A percentile compares a stretch with the other conserved stretches of the same genome.
phyloP scores from a whole-genome alignment of 2,888 invertebrate genomes.

The Cactoblastis cactorum region DNA sequence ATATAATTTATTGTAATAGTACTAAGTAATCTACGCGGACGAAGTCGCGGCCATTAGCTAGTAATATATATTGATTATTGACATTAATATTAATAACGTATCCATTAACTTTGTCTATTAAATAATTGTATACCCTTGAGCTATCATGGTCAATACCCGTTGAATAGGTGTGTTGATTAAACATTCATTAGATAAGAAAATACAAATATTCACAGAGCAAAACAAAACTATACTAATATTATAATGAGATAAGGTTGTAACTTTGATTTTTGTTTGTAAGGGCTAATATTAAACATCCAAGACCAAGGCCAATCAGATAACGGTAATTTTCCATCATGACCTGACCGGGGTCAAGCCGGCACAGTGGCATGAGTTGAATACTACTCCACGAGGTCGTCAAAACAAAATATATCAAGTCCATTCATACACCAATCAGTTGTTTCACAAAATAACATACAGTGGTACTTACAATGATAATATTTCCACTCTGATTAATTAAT shows the following conservation, averaged over 20 bases:
- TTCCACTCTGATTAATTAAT: constrained; percentile 7
- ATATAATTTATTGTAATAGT: too few species aligned
- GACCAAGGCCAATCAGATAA: too few species aligned
- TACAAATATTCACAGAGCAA: neutral
- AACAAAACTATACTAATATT: neutral
- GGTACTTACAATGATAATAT: neutral
- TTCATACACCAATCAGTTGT: neutral
- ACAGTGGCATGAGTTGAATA: too few species aligned
- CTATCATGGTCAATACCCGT: neutral
- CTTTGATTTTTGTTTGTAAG: too few species aligned
- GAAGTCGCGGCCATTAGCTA: too few species aligned
- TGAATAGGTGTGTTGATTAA: neutral
- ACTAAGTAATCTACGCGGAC: too few species aligned
- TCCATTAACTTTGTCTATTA: neutral
- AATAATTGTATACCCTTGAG: neutral
- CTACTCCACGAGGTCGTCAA: too few species aligned
- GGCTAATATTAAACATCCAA: too few species aligned
- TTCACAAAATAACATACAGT: neutral
- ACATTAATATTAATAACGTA: neutral
- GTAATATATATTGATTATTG: too few species aligned
- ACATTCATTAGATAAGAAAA: neutral
- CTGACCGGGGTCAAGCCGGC: too few species aligned
- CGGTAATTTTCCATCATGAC: too few species aligned
- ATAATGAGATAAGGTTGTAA: neutral
- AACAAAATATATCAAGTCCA: neutral